These are phyloP conservation scores for Artemisiospiza belli DNA, from an alignment of 2,113 vertebrate genomes.

Conservation along the genomic window DNA sequence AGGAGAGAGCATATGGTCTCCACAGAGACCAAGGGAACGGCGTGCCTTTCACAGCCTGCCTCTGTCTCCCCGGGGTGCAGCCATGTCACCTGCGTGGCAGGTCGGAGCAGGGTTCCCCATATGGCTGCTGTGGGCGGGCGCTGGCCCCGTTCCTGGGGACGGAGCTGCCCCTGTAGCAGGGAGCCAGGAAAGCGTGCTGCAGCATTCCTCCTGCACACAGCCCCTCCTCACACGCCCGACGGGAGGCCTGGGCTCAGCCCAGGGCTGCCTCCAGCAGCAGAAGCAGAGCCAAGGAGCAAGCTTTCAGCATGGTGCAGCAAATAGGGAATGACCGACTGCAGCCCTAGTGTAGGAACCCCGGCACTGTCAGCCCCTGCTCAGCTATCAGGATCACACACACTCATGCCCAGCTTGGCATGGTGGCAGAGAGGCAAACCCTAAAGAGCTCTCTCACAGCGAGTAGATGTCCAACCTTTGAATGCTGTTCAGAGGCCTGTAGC, in stretches of 20 bases:
- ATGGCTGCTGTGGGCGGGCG: neutral
- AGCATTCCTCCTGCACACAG: accelerated
- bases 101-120: conserved; percentile 6
- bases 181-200: neutral
- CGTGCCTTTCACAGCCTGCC: neutral
- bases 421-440: accelerated
- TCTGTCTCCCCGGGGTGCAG: neutral
- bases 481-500: neutral
- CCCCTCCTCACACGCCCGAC: neutral
- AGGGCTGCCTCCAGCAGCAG: neutral
- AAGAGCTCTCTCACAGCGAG: neutral
- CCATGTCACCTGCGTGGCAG: neutral
- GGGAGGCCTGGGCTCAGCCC: neutral
- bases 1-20: conserved; percentile 24
- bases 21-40: neutral
- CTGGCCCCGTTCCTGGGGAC: neutral
- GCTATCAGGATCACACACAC: neutral
- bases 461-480: neutral
- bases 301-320: neutral
- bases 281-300: neutral
- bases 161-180: neutral
- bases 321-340: neutral
- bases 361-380: neutral
- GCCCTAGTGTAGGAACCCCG: neutral
- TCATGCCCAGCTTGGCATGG: neutral